phyloP scores from a whole-genome alignment of 2,113 vertebrate genomes.

The Anser brachyrhynchus region DNA sequence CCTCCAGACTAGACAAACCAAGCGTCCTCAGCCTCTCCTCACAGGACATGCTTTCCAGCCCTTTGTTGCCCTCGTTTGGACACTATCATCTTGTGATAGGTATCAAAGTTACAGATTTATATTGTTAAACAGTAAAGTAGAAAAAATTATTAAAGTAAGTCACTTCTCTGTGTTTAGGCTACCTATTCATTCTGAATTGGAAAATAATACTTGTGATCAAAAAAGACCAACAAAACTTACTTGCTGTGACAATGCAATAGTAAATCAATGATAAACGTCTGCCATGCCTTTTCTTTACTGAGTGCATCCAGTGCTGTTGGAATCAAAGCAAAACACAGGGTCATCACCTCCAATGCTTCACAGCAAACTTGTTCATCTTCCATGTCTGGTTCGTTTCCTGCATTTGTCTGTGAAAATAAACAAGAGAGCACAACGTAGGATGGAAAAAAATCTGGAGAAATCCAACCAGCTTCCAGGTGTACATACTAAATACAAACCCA shows the following conservation, averaged over 20 bases:
- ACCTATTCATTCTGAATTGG: background rate
- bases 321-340: constrained; percentile 96
- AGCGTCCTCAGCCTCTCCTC: background rate
- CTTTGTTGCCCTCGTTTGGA: background rate
- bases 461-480: background rate
- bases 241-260: constrained; percentile 98
- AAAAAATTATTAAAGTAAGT: background rate
- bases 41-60: background rate
- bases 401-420: constrained; percentile 87
- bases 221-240: constrained; percentile 76
- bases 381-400: constrained; percentile 91
- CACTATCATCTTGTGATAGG: background rate
- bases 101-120: background rate
- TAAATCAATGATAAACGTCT: constrained; percentile 98
- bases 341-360: constrained; percentile 98
- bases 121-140: background rate
- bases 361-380: constrained; percentile 99
- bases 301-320: constrained; percentile 96
- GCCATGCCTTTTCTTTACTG: constrained; percentile 99
- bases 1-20: background rate
- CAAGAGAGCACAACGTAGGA: background rate
- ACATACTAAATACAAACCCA: background rate
- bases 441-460: background rate
- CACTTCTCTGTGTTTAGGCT: background rate
- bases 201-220: background rate